These are phyloP conservation scores for honey bee (Apis mellifera) DNA, from an alignment of 1,140 invertebrate genomes.

Conservation along the genomic window DNA sequence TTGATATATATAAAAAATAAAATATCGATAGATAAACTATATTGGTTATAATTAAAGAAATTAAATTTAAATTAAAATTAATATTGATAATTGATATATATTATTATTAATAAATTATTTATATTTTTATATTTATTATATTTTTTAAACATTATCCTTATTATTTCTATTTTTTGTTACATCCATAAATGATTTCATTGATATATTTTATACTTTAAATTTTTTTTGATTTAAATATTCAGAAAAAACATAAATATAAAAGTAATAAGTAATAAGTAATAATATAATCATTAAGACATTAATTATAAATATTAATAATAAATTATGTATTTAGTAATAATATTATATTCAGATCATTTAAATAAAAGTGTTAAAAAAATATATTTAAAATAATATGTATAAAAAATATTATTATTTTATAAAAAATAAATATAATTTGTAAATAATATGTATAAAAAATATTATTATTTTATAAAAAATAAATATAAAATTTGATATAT, in stretches of 20 bases:
- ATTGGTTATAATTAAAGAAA: background rate
- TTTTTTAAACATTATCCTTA: background rate
- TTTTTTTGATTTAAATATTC: background rate
- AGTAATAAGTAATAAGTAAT: no score
- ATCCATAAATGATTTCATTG: background rate
- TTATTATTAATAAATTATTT: background rate
- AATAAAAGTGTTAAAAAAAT: background rate
- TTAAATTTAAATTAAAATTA: background rate
- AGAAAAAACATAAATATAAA: background rate
- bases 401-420: background rate
- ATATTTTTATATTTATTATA: background rate
- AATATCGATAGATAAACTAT: no score
- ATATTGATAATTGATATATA: background rate
- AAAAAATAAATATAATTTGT: no score
- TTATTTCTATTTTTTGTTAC: background rate
- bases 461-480: background rate
- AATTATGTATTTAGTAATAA: background rate
- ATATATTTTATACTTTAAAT: background rate
- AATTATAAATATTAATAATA: background rate
- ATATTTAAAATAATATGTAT: no score
- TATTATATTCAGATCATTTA: background rate
- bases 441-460: background rate
- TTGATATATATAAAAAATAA: background rate
- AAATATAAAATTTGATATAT: no score
- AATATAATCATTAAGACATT: background rate